Conservation (phyloP, 1,140 invertebrate genomes). For the Steinernema khuongi region DNA sequence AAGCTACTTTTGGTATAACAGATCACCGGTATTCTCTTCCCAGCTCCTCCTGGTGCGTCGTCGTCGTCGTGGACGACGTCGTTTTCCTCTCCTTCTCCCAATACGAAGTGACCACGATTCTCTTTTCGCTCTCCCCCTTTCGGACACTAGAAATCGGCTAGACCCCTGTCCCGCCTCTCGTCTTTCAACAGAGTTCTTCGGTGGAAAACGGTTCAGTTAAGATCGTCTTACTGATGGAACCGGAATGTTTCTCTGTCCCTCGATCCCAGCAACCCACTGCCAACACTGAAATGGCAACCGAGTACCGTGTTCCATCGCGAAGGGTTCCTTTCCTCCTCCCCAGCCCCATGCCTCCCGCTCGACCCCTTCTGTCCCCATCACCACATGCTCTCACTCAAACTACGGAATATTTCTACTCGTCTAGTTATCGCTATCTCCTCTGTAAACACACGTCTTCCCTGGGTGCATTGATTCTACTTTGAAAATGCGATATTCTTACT, state of each 20-base stretch:
- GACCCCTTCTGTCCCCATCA: not conserved
- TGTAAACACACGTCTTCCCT: not conserved
- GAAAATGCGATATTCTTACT: not conserved
- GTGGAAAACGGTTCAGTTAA: not conserved
- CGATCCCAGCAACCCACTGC: conserved; percentile 13
- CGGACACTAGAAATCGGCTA: conserved; percentile 8
- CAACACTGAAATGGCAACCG: not conserved
- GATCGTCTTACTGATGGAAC: not conserved
- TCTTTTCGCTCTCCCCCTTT: not conserved
- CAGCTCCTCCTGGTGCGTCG: not conserved
- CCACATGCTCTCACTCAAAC: conserved; percentile 10
- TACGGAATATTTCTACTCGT: not conserved
- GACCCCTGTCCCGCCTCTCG: not conserved
- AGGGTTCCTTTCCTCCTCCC: not conserved
- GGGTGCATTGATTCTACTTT: not conserved
- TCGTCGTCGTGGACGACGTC: not conserved
- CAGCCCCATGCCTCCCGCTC: not conserved
- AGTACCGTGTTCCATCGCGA: not conserved
- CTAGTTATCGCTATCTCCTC: not conserved
- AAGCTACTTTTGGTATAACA: not conserved
- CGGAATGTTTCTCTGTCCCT: conserved; percentile 1
- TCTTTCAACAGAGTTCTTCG: conserved; percentile 4
- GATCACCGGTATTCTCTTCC: conserved; percentile 9
- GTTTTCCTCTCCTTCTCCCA: not conserved
- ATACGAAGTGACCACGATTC: conserved; percentile 14